Evolutionary conservation across 2,797 vertebrate genomes (phyloP), one percentile per base, ranked within the genome.

Genomic region (Acanthurus leucopareius): DNA sequence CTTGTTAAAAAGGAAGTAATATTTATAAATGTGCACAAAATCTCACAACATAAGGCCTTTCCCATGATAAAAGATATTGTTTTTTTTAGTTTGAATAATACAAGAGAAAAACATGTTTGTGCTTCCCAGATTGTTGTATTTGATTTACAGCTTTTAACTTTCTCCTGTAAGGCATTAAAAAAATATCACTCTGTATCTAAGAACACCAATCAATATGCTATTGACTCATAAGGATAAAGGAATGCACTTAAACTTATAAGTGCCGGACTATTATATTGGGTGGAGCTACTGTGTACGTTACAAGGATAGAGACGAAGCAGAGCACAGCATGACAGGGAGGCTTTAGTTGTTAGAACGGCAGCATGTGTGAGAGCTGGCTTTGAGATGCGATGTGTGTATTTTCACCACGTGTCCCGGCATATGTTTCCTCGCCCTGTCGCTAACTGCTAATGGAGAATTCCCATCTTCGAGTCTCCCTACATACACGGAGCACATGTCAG

Each of bases 361-460:
- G 22, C 5, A 15, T 49, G 56, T 53, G 56, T 10, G 38, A 61
- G 49, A 32, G 54, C 61, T 51, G 53, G 17, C 44, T 28, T 44
- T 42, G 32, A 61, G 61, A 83, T 62, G 19, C 16, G 28, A 32
- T 32, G 5, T 40, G 47, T 76, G 51, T 49, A 19, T 65, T 44
- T 17, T 22, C 70, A 6, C 72, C 71, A 59, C 11, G 1, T 66
- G 59, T 62, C 10, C 52, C 13, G 9, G 53, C 63, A 48, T 86
- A 75, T 71, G 68, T 82, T 65, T 63, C 47, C 51, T 47, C 19
- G 3, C 44, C 62, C 17, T 9, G 68, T 28, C 0, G 0, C 63
- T 64, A 44, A 9, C 63, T 17, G 69, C 77, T 82, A 79, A 86
- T 78, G 75, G 75, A 80, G 61, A 76, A 74, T 63, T 76, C 60